phyloP scores from a whole-genome alignment of 2,113 vertebrate genomes.

The Myrmecophaga tridactyla region DNA sequence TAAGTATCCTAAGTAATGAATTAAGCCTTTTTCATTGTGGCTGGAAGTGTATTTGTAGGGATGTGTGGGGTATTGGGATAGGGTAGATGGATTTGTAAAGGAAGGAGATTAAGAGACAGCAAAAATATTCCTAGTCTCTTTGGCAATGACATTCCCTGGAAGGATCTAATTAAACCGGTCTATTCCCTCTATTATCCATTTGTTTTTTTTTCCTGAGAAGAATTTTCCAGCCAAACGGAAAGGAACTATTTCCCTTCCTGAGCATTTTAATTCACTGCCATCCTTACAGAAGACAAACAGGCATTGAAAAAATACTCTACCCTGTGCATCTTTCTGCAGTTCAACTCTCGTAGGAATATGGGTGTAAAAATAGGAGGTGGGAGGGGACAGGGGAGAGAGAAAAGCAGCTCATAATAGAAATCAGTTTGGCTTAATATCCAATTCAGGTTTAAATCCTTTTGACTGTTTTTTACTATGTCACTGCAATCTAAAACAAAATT shows the following conservation, averaged over 20 bases:
- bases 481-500: not conserved
- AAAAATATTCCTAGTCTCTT: not conserved
- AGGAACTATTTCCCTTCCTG: not conserved
- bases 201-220: not conserved
- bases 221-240: slow-evolving; percentile 13
- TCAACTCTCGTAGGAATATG: not conserved
- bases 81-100: not conserved
- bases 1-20: not conserved
- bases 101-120: not conserved
- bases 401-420: not conserved
- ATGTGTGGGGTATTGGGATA: not conserved
- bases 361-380: not conserved
- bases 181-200: not conserved
- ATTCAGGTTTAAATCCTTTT: not conserved
- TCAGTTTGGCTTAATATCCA: not conserved
- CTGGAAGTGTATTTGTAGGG: not conserved
- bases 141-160: not conserved
- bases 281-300: slow-evolving; percentile 9
- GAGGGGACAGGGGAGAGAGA: not conserved
- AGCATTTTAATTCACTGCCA: not conserved
- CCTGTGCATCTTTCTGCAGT: not conserved
- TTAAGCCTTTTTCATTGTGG: not conserved
- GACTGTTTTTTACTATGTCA: not conserved
- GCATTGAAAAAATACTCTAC: not conserved
- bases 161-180: not conserved